Percentiles rank a stretch among this genome's conserved stretches.
phyloP scores from a whole-genome alignment of 1,140 invertebrate species.

The Caerostris extrusa region DNA sequence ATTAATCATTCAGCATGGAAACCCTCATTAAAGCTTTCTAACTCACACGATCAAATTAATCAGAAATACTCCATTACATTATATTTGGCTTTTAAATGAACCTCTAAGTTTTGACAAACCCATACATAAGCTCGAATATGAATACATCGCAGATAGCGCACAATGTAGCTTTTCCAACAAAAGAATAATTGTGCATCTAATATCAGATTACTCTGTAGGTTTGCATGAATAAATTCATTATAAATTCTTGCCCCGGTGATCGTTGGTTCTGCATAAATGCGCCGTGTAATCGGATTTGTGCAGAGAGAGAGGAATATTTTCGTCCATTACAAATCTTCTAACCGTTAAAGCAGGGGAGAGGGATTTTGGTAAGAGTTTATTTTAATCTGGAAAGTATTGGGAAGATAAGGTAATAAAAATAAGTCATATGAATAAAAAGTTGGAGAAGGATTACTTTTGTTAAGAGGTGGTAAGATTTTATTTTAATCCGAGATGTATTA shows the following conservation, averaged over 20 bases:
- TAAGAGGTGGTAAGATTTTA: no score
- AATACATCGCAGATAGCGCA: not conserved
- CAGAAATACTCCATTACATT: not conserved
- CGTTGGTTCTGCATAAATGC: not conserved
- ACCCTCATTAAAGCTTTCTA: not conserved
- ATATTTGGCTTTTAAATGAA: conserved; percentile 35
- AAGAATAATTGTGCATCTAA: not conserved
- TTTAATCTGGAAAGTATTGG: no score
- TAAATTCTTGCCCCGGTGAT: not conserved
- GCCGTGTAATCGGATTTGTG: not conserved
- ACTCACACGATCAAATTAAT: conserved; percentile 12
- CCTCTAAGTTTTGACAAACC: not conserved
- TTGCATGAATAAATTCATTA: conserved; percentile 2
- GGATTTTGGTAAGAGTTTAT: no score
- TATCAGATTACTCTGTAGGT: not conserved
- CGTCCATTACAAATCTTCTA: not conserved
- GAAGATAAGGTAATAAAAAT: no score
- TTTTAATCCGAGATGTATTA: no score
- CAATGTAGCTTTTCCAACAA: not conserved
- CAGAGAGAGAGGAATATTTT: not conserved
- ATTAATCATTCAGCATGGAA: not conserved
- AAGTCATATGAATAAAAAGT: no score
- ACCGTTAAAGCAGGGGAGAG: no score
- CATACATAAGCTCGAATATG: not conserved
- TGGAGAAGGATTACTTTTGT: no score